Base-by-base conservation (phyloP, 2,797 vertebrate genomes). In the Megaceryle alcyon region DNA sequence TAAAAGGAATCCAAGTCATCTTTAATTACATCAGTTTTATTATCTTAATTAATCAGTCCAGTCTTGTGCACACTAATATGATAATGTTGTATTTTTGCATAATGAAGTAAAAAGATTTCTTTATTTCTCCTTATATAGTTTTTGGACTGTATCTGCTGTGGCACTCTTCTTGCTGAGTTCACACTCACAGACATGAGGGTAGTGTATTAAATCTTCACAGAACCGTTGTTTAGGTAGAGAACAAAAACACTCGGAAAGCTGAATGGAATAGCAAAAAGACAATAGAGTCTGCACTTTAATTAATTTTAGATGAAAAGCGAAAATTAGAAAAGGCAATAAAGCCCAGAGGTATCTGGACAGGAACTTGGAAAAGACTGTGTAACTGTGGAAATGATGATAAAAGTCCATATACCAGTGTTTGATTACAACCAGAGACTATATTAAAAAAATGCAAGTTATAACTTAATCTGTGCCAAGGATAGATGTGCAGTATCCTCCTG, bases 1-100 rank as follows among this genome's bases (percentile, higher is more conserved):
- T 94, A 95, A 95, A 94, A 88, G 88, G 54, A 87, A 78, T 70
- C 28, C 44, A 72, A 92, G 70, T 93, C 56, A 85, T 88, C 64
- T 89, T 96, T 96, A 95, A 94, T 96, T 94, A 86, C 66, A 94
- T 73, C 81, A 49, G 29, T 64, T 96, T 92, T 97, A 94, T 90
- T 90, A 92, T 91, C 92, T 88, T 91, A 93, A 97, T 97, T 94
- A 97, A 95, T 90, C 82, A 63, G 33, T 63, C 59, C 69, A 80
- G 37, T 79, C 54, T 21, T 51, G 17, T 80, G 41, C 37, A 60
- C 53, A 88, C 49, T 68, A 82, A 61, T 85, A 81, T 86, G 35
- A 57, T 66, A 82, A 46, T 1, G 1, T 70, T 56, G 26, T 53
- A n/a, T 39, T 94, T 86, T 84, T 86, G 48, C 61, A 65, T 69